Conservation (phyloP, 2,797 vertebrate genomes). For the Natrix natrix region DNA sequence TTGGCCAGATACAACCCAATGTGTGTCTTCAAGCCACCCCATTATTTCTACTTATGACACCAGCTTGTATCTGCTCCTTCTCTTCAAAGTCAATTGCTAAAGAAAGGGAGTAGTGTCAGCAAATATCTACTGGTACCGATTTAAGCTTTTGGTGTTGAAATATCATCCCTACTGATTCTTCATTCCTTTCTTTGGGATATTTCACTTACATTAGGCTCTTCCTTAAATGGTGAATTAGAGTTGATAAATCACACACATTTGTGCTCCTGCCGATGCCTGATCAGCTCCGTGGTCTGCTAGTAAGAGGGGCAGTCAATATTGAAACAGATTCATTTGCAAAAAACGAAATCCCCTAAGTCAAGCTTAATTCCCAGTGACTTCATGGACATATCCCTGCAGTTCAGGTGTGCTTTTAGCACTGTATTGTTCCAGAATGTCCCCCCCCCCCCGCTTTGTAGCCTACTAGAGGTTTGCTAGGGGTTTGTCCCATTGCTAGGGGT, state of each 20-base stretch:
- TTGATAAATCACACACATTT: background rate
- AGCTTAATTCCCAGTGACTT: background rate
- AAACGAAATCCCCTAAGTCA: background rate
- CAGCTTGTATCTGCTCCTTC: background rate
- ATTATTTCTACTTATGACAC: background rate
- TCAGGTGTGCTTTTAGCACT: background rate
- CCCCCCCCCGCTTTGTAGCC: background rate
- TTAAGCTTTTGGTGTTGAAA: background rate
- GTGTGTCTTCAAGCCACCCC: background rate
- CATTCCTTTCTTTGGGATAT: background rate
- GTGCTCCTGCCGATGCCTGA: background rate
- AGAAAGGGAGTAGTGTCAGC: background rate
- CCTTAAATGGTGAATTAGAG: background rate
- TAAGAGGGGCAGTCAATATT: background rate
- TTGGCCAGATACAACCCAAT: background rate
- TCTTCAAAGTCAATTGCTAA: background rate
- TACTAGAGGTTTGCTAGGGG: background rate
- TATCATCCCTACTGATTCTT: background rate
- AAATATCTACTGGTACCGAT: background rate
- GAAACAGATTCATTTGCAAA: background rate
- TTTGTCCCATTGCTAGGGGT: background rate
- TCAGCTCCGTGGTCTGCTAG: background rate
- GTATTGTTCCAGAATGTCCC: background rate
- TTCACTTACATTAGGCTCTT: background rate
- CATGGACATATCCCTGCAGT: background rate